Conservation (phyloP, 2,113 vertebrate genomes). For the Promerops cafer region DNA sequence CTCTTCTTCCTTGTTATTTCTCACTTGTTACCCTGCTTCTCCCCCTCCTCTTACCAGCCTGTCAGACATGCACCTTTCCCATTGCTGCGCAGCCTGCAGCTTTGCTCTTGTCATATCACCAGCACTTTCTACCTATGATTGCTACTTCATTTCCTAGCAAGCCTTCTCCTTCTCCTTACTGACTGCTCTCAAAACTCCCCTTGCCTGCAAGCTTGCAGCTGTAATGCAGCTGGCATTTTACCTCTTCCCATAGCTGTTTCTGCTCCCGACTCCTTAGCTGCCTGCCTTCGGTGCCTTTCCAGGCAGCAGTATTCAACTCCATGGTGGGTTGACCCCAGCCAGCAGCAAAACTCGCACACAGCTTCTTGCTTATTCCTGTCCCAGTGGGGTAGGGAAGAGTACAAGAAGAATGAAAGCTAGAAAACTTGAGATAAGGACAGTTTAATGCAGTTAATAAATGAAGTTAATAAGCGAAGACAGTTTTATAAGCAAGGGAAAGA, state of each 20-base stretch:
- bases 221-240: not conserved
- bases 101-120: not conserved
- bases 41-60: not conserved
- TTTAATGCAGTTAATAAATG: not conserved
- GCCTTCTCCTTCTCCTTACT: not conserved
- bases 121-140: not conserved
- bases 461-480: not conserved
- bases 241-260: not conserved
- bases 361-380: not conserved
- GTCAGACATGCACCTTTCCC: not conserved
- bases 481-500: not conserved
- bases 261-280: rapidly evolving
- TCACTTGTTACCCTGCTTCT: not conserved
- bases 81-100: not conserved
- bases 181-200: not conserved
- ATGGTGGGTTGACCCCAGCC: not conserved
- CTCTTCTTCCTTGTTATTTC: not conserved
- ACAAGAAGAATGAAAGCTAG: not conserved
- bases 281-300: not conserved
- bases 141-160: not conserved
- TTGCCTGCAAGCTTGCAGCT: not conserved
- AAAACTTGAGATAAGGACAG: not conserved
- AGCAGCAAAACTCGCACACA: not conserved
- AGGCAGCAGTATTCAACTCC: not conserved
- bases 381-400: not conserved